A percentile compares a stretch with the other conserved stretches of the same genome.
These are phyloP conservation scores for Sphinx pinastri DNA, from an alignment of 2,888 invertebrate genomes.

Conservation along the genomic window DNA sequence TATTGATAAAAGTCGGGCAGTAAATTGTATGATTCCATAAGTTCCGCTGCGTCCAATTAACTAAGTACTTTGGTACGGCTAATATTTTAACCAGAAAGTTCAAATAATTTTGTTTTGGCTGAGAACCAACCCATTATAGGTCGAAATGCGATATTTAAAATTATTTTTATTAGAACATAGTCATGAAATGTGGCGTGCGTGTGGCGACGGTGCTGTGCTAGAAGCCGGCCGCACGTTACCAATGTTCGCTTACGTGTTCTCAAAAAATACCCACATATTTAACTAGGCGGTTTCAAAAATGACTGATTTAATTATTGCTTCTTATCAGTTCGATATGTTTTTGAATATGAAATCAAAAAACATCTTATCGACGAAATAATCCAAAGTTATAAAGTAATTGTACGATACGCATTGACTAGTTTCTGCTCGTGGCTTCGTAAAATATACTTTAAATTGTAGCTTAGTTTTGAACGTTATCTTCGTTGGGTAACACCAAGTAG, in stretches of 20 bases:
- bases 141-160: constrained; percentile 37
- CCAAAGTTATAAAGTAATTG: too few species aligned
- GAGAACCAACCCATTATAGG: constrained; percentile 37
- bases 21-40: not conserved
- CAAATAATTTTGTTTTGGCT: constrained; percentile 38
- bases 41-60: constrained; percentile 20
- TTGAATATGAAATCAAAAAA: too few species aligned
- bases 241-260: not conserved
- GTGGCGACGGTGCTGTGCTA: not conserved
- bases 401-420: too few species aligned
- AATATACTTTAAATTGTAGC: too few species aligned
- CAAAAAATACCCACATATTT: not conserved
- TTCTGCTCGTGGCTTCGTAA: too few species aligned
- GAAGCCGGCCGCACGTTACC: not conserved
- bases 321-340: too few species aligned
- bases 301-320: too few species aligned
- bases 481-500: too few species aligned
- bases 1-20: not conserved
- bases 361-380: too few species aligned
- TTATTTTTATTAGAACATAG: constrained; percentile 34
- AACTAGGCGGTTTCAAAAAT: not conserved
- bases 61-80: constrained; percentile 12
- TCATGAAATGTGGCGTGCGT: constrained; percentile 44
- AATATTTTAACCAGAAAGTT: constrained; percentile 25
- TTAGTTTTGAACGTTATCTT: too few species aligned